Evolutionary conservation across 2,797 vertebrate species (phyloP).

Genomic region (Amblyopsis hoosieri): DNA sequence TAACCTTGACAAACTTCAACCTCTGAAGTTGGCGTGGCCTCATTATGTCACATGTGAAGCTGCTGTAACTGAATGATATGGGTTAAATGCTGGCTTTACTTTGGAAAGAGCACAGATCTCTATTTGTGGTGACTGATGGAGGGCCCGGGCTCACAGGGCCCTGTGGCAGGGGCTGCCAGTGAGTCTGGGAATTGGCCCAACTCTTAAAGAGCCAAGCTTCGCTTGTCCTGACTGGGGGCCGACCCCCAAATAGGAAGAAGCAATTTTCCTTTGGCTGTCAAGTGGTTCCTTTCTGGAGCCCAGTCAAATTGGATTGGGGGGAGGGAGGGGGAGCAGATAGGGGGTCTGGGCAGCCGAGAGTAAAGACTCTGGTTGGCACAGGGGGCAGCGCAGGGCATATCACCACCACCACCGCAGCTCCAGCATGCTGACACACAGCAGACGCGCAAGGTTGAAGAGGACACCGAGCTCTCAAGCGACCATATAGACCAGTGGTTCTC

Average conservation of each 20-base stretch:
- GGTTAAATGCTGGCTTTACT: constrained; percentile 49
- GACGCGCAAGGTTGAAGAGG: constrained; percentile 51
- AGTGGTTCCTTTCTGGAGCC: constrained; percentile 59
- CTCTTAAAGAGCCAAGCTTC: constrained; percentile 74
- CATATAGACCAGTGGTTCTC: neutral
- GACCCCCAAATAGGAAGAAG: constrained; percentile 60
- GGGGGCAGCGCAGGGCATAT: constrained; percentile 38
- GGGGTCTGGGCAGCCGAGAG: constrained; percentile 34
- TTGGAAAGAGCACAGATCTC: constrained; percentile 61
- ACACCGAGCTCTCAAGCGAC: constrained; percentile 28
- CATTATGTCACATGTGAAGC: constrained; percentile 43
- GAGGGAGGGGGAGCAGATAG: constrained; percentile 32
- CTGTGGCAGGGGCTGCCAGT: constrained; percentile 55
- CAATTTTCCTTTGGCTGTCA: constrained; percentile 65
- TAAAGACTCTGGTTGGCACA: constrained; percentile 55
- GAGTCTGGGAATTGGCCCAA: constrained; percentile 74
- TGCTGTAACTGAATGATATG: constrained; percentile 62
- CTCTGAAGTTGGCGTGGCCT: constrained; percentile 39
- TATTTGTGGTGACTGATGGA: constrained; percentile 68
- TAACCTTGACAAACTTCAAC: constrained; percentile 40
- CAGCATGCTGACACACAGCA: constrained; percentile 58
- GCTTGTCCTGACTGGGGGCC: constrained; percentile 71
- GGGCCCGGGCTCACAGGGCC: constrained; percentile 70
- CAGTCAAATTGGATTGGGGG: neutral
- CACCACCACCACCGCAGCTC: constrained; percentile 33